Evolutionary conservation across 2,888 invertebrate genomes (phyloP).

Genomic region (Eupithecia insigniata): DNA sequence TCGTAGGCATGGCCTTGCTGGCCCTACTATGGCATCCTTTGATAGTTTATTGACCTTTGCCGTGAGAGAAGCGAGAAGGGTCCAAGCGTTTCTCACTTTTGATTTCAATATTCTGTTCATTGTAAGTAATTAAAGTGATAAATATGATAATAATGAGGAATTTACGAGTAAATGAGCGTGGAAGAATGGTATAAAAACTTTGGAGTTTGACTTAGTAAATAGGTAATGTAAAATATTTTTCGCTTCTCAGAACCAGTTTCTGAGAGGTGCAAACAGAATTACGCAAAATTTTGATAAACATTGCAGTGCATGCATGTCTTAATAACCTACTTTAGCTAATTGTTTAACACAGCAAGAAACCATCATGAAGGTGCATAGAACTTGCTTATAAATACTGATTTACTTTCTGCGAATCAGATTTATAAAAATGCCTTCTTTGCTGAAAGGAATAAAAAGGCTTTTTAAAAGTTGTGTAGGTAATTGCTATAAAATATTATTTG

Average conservation of each 20-base stretch:
- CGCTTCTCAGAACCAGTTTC: background rate
- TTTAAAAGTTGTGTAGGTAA: too few relatives aligned
- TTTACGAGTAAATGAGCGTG: background rate
- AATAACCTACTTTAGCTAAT: constrained; percentile 60
- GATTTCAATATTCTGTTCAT: constrained; percentile 1
- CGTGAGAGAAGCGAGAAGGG: background rate
- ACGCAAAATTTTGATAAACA: constrained; percentile 37
- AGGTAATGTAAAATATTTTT: background rate
- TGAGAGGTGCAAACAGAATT: background rate
- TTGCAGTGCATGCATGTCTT: constrained; percentile 52
- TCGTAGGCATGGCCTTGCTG: constrained; percentile 18
- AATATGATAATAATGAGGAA: background rate
- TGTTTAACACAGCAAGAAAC: constrained; percentile 49
- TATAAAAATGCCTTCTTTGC: too few relatives aligned
- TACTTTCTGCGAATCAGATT: constrained; percentile 9
- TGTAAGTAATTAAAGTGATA: background rate
- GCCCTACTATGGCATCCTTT: constrained; percentile 18
- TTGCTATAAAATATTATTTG: too few relatives aligned
- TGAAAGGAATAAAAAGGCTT: too few relatives aligned
- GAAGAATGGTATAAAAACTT: background rate
- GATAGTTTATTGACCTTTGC: constrained; percentile 12
- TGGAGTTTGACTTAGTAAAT: background rate
- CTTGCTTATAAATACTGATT: constrained; percentile 38
- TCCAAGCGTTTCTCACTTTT: constrained; percentile 2
- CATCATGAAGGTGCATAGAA: constrained; percentile 39